Evolutionary conservation across 37 sponge, comb jelly and placozoan genomes (phyloP).

Genomic region (Theonella swinhoei): DNA sequence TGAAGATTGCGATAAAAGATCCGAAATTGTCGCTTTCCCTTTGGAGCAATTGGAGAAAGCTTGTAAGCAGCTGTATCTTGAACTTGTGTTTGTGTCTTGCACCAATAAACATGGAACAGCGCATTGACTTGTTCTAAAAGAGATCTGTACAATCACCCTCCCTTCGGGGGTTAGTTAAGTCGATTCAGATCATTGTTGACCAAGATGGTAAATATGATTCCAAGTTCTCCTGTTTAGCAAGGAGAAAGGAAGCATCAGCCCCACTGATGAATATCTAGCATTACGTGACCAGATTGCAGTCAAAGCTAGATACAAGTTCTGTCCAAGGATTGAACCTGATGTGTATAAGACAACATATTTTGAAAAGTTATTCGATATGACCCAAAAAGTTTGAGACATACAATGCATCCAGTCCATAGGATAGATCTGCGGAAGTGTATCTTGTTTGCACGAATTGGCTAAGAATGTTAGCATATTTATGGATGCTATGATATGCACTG

Average conservation of each 20-base stretch:
- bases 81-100: conserved; percentile 5
- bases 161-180: conserved; percentile 16
- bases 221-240: conserved; percentile 12
- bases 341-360: background rate
- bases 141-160: conserved; percentile 33
- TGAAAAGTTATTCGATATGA: conserved; percentile 42
- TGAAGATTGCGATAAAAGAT: background rate
- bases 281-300: background rate
- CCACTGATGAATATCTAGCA: background rate
- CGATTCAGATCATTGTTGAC: conserved; percentile 9
- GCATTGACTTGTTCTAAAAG: conserved; percentile 6
- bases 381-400: conserved; percentile 27
- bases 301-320: conserved; percentile 36
- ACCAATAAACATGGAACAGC: background rate
- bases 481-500: conserved; percentile 17
- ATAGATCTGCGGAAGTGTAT: conserved; percentile 38
- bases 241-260: conserved; percentile 14
- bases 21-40: conserved; percentile 2
- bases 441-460: conserved; percentile 28
- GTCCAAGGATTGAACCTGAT: conserved; percentile 34
- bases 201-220: conserved; percentile 23
- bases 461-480: conserved; percentile 28
- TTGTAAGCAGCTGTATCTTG: conserved; percentile 14
- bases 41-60: conserved; percentile 6
- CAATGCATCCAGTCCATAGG: conserved; percentile 21